Percentiles rank a stretch among this genome's conserved stretches.
Evolutionary conservation across 2,888 invertebrate genomes (phyloP).

Genomic region (Acleris cristana): DNA sequence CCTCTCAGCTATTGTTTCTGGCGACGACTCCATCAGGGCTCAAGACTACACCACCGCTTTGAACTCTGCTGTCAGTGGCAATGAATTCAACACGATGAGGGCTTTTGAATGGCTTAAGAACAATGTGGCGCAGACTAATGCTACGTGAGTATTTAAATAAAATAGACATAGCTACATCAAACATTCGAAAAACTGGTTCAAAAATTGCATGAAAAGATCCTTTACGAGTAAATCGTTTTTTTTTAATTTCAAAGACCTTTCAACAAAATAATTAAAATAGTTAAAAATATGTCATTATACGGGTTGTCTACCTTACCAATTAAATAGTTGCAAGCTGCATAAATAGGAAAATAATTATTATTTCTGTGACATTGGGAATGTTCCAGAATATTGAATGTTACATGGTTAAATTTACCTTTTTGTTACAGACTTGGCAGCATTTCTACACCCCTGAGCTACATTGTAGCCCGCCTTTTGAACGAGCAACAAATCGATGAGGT

Average conservation of each 20-base stretch:
- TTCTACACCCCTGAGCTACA: conserved; percentile 56
- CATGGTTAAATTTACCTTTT: conserved; percentile 6
- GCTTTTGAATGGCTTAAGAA: conserved; percentile 80
- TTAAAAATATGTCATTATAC: too few species aligned
- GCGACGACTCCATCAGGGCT: conserved; percentile 59
- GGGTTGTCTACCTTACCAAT: too few species aligned
- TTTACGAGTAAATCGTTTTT: too few species aligned
- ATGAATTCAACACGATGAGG: conserved; percentile 81
- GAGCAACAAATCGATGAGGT: conserved; percentile 63
- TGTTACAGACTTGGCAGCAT: conserved; percentile 60
- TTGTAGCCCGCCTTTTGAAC: conserved; percentile 63
- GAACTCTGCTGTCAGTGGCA: conserved; percentile 78
- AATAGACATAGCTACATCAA: conserved; percentile 12
- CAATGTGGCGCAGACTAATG: conserved; percentile 51
- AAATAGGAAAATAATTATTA: too few species aligned
- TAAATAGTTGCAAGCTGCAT: too few species aligned
- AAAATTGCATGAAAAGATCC: too few species aligned
- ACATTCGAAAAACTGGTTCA: too few species aligned
- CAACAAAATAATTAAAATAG: too few species aligned
- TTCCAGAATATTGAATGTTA: too few species aligned
- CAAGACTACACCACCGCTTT: conserved; percentile 73
- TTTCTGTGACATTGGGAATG: too few species aligned
- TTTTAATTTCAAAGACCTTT: too few species aligned
- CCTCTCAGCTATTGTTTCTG: conserved; percentile 59
- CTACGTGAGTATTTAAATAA: conserved; percentile 50